These are phyloP conservation scores for Rhinoraja longicauda DNA, from an alignment of 2,797 vertebrate genomes.

Conservation along the genomic window DNA sequence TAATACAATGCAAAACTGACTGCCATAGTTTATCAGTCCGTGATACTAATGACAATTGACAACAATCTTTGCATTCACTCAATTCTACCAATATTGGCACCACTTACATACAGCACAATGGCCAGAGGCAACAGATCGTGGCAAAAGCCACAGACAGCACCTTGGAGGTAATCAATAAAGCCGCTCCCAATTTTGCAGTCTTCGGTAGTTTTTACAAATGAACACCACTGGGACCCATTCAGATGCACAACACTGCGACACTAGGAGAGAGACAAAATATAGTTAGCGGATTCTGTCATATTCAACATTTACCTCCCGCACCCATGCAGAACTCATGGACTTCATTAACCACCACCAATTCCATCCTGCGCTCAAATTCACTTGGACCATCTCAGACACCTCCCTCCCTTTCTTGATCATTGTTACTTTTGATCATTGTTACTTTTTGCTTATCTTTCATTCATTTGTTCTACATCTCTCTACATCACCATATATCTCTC, in stretches of 20 bases:
- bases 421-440: too few relatives aligned
- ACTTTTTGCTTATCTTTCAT: too few relatives aligned
- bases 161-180: slow-evolving; percentile 74
- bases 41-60: not conserved
- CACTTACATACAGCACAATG: slow-evolving; percentile 77
- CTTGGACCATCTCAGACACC: too few relatives aligned
- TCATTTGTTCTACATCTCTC: too few relatives aligned
- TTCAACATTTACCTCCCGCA: not conserved
- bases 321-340: too few relatives aligned
- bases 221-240: slow-evolving; percentile 67
- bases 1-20: too few relatives aligned
- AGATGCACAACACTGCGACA: slow-evolving; percentile 70
- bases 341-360: too few relatives aligned
- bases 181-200: slow-evolving; percentile 72
- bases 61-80: not conserved
- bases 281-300: not conserved
- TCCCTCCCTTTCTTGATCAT: too few relatives aligned
- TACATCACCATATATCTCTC: too few relatives aligned
- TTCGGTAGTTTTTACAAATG: slow-evolving; percentile 68
- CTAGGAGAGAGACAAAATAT: slow-evolving; percentile 49
- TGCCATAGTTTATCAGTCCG: not conserved
- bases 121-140: slow-evolving; percentile 68
- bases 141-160: slow-evolving; percentile 74
- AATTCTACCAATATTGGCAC: not conserved
- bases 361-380: too few relatives aligned